Evolutionary conservation across 2,797 vertebrate genomes (phyloP).

Genomic region (Cuniculus paca): DNA sequence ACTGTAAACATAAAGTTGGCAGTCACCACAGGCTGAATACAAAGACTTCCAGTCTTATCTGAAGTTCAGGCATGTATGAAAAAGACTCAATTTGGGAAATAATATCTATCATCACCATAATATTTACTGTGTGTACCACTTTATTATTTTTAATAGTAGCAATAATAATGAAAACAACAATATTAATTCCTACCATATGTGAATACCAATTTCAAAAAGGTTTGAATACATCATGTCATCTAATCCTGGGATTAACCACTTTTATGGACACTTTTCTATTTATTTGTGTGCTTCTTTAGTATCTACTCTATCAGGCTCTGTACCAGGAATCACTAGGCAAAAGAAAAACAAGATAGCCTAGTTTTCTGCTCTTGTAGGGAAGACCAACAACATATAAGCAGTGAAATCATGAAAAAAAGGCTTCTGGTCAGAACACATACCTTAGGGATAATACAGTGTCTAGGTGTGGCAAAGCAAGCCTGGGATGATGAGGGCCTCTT

Average conservation of each 20-base stretch:
- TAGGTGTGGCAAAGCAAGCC: not conserved
- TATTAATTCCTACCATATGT: not conserved
- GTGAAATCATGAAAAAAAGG: not conserved
- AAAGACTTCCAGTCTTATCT: constrained; percentile 34
- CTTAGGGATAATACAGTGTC: not conserved
- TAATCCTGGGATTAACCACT: not conserved
- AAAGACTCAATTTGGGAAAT: constrained; percentile 3
- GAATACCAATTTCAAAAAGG: not conserved
- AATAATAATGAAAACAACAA: constrained; percentile 9
- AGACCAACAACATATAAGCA: not conserved
- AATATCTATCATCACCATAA: not conserved
- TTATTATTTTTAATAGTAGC: constrained; percentile 22
- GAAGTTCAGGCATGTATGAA: not conserved
- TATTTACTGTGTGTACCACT: not conserved
- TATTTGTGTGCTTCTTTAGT: not conserved
- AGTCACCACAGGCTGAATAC: not conserved
- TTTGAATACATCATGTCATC: not conserved
- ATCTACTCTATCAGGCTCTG: not conserved
- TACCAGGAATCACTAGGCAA: not conserved
- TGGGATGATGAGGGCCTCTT: not conserved
- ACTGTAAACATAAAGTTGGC: constrained; percentile 70
- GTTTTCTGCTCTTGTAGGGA: not conserved
- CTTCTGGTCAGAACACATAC: not conserved
- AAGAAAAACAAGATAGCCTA: not conserved
- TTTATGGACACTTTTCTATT: not conserved